Evolutionary conservation across 2,888 invertebrate genomes (phyloP), one percentile per base, ranked within the genome.

Genomic region (Drosophila fungiperda): DNA sequence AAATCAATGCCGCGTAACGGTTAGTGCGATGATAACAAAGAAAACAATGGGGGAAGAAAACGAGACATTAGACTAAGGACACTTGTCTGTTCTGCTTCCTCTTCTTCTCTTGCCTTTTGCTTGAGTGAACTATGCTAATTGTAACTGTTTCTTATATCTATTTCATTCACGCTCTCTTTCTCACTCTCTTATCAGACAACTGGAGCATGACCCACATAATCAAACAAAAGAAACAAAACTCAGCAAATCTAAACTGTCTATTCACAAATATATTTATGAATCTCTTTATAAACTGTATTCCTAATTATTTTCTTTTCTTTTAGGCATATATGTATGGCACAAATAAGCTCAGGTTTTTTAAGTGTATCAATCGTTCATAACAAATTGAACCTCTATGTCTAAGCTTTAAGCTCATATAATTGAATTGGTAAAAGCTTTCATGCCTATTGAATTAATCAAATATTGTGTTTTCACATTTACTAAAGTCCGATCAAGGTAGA

Each of bases 181-280:
- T 1, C 35, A 11, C 29, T 12, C 45, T 8, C 15, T 38, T 17
- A 3, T 60, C 29, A n/a, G 42, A 42, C 60, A 87, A 83, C 63
- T 86, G 66, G 90, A 76, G 80, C 90, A 84, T 84, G 84, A 84
- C 84, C 84, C 69, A 84, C 84, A 89, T 89, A 60, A 29, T n/a
- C 73, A 61, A 76, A 76, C 76, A 76, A 71, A 45, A 26, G 53
- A 33, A 65, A 58, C 36, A 59, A 45, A 45, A 53, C 38, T 59
- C 49, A 55, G 20, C 45, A 50, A 54, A 40, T 50, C 61, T 23
- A 15, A 45, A 48, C 58, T 29, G 26, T 29, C 20, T 23, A 32
- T 49, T 55, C 23, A 45, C 23, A 54, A 61, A 38, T 67, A 53
- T 48, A 4, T n/a, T 49, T 49, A 33, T 26, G 26, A 49, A 17